Evolutionary conservation across 2,888 invertebrate species (phyloP), one percentile per base, ranked within the genome.

Genomic region (Pterobdella sp.): DNA sequence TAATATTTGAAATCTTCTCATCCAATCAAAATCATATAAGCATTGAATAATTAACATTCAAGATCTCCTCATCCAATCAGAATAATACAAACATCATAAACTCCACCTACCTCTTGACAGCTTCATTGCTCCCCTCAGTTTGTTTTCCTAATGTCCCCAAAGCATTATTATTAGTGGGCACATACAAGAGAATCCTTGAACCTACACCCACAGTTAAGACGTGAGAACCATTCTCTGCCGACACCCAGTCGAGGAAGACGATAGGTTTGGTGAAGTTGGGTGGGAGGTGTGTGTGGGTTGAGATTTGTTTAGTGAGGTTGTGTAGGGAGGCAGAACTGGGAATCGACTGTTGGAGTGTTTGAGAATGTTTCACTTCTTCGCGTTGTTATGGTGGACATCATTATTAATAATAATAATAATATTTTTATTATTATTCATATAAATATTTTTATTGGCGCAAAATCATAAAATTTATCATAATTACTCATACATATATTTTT

Each of bases 151-250:
- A 14, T 7, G 42, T 18, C 42, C 18, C 10, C 10, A 14, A 94
- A 77, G 92, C 93, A 1, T 94, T 94, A 0, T 42, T 7, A 18
- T 42, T 42, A 18, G 96, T 91, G 0, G 81, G 81, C 0, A 76
- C 76, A 37, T 77, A 78, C 22, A 78, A 74, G 14, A 76, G 29
- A 26, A 78, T 74, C 64, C 75, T 75, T 0, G 82, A 79, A 18
- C 83, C 95, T 52, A 96, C 93, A 0, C 93, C 94, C 0, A 98
- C 94, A 0, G 98, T 97, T 56, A 98, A 85, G 79, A 98, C 93
- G 83, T 98, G 97, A 0, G 94, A 93, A 0, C 98, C 98, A 82
- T 99, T 97, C 84, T 99, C 98, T 79, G 96, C 94, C 0, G 96
- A 95, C 18, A 97, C 96, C 98, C 98, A 98, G 85, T 98, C 98